Conservation (phyloP, 2,888 invertebrate genomes). For the Choreutis nemorana region DNA sequence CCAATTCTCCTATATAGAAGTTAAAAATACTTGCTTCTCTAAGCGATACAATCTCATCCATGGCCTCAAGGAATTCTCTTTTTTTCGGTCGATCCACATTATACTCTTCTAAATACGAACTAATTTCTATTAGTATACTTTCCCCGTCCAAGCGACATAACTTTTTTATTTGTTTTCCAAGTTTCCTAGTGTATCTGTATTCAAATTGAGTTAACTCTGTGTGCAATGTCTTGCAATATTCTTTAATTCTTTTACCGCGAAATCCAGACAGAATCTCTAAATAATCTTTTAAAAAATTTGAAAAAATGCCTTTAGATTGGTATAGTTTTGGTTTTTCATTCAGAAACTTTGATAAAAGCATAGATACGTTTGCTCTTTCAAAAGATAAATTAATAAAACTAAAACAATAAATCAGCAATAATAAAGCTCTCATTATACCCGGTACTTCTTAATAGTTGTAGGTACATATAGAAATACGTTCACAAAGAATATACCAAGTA, state of each 20-base stretch:
- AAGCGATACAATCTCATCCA: too few relatives aligned
- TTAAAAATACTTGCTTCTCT: too few relatives aligned
- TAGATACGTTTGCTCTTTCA: too few relatives aligned
- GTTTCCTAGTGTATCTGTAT: constrained; percentile 16
- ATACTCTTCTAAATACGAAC: constrained; percentile 16
- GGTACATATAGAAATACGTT: too few relatives aligned
- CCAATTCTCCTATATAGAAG: too few relatives aligned
- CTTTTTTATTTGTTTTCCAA: constrained; percentile 20
- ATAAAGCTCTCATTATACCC: too few relatives aligned
- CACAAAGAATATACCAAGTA: too few relatives aligned
- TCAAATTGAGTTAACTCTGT: constrained; percentile 17
- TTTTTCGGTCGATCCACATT: constrained; percentile 14
- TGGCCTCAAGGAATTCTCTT: constrained; percentile 24
- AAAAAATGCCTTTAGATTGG: constrained; percentile 26
- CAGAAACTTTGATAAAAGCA: too few relatives aligned
- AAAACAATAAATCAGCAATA: too few relatives aligned
- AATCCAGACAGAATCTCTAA: constrained; percentile 21
- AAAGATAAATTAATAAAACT: too few relatives aligned
- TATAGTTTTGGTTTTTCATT: too few relatives aligned
- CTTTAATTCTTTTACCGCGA: constrained; percentile 19
- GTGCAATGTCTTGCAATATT: constrained; percentile 22
- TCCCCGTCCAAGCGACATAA: constrained; percentile 20
- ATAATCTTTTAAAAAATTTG: constrained; percentile 24
- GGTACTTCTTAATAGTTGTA: too few relatives aligned
- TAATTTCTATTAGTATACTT: constrained; percentile 20